Base-by-base conservation (phyloP, 2,113 vertebrate species). In the Alligator sinensis region DNA sequence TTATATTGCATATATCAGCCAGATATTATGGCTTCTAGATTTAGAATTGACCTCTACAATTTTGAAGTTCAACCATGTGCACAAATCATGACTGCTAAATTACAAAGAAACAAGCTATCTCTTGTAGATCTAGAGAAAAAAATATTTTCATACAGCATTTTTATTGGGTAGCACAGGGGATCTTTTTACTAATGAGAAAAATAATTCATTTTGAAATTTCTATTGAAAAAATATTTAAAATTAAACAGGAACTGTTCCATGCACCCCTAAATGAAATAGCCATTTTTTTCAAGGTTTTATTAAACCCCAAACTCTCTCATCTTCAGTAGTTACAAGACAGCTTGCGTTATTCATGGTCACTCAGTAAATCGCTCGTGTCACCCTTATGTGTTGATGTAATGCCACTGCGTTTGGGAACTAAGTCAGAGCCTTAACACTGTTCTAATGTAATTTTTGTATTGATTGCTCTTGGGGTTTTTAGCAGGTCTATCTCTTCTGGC, bases 221-320 rank as follows among this genome's bases (percentile, higher is more conserved):
- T 47, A 60, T 24, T 34, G 10, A 17, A 66, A 81, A 81, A 22
- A 62, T 83, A 38, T 60, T 87, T 90, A 89, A 19, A 17, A 68
- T 79, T 59, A 24, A n/a, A 12, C 21, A 59, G 12, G 18, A 61
- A 94, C 55, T 55, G 28, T 79, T 89, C 89, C 61, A 47, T 34
- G 64, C 86, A 9, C 0, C 61, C 58, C 30, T 25, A 59, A 14
- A 86, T 54, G 75, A 94, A 86, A 54, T 80, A 28, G 3, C 78
- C 82, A 58, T 83, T 76, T 87, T 89, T 91, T 77, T 88, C 86
- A 92, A 86, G 80, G 55, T 95, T 97, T 90, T 58, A 30, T 86
- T 81, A 92, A 90, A 47, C 19, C 5, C 15, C 68, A 91, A 68
- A 82, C 30, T 89, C 22, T 84, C 34, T 19, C 75, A 84, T 77